Percentiles rank a stretch among this genome's conserved stretches.
These are phyloP conservation scores for Hydropsyche betteni DNA, from an alignment of 2,888 invertebrate genomes.

Conservation along the genomic window DNA sequence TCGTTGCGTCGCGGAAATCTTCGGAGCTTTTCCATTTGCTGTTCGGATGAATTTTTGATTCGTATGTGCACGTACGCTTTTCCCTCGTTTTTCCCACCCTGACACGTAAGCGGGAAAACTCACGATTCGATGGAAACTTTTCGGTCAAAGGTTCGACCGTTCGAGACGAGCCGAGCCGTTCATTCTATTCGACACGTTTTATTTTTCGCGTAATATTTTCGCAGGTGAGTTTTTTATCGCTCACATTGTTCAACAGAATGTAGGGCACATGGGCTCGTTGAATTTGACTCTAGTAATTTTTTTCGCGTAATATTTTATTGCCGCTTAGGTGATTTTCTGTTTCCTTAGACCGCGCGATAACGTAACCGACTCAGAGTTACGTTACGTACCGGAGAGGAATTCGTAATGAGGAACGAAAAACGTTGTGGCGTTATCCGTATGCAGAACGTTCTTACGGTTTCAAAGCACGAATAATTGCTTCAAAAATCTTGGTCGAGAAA, in stretches of 20 bases:
- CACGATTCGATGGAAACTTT: background rate
- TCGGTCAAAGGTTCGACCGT: conserved; percentile 8
- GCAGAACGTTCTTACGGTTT: too few species aligned
- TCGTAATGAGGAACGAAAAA: conserved; percentile 1
- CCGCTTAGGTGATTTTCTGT: background rate
- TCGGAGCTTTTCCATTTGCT: conserved; percentile 13
- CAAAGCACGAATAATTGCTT: too few species aligned
- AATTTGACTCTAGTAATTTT: too few species aligned
- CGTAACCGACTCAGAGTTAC: background rate
- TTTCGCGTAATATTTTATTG: too few species aligned
- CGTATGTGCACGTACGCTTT: background rate
- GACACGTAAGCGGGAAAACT: conserved; percentile 11
- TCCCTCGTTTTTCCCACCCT: background rate
- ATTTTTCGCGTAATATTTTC: background rate
- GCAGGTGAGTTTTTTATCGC: too few species aligned
- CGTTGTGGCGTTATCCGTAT: background rate
- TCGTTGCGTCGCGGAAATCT: conserved; percentile 14
- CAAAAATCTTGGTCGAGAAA: too few species aligned
- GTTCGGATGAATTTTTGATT: conserved; percentile 30
- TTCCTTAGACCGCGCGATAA: conserved; percentile 1
- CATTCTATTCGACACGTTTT: background rate
- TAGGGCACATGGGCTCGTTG: too few species aligned
- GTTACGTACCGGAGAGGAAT: conserved; percentile 3
- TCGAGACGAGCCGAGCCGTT: too few species aligned
- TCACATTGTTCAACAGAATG: too few species aligned